A percentile compares a stretch with the other conserved stretches of the same genome.
phyloP scores from a whole-genome alignment of 2,113 vertebrate species.

The Sylvietta virens region DNA sequence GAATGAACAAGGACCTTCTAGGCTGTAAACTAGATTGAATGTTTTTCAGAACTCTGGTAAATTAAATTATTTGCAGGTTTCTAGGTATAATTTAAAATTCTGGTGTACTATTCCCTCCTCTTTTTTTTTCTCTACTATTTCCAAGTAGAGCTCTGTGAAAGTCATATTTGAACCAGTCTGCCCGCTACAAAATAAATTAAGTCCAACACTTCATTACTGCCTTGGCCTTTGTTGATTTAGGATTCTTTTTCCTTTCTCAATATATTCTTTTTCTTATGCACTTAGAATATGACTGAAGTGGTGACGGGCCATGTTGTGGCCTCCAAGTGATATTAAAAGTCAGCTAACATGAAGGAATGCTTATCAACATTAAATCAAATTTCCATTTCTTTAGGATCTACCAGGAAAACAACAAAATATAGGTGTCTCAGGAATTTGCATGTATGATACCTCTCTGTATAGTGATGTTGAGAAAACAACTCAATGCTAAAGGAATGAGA shows the following conservation, averaged over 20 bases:
- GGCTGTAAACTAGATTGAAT: background rate
- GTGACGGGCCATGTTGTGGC: rapidly evolving
- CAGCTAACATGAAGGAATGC: background rate
- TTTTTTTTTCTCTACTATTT: background rate
- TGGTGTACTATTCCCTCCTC: rapidly evolving
- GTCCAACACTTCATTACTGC: background rate
- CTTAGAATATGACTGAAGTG: background rate
- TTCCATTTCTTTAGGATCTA: background rate
- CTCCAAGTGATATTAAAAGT: background rate
- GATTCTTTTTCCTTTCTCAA: background rate
- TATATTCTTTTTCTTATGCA: background rate
- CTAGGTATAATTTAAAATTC: background rate
- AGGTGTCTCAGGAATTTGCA: background rate
- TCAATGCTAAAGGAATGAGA: background rate
- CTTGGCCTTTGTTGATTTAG: background rate
- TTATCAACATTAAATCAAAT: background rate
- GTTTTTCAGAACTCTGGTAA: background rate
- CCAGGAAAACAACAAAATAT: background rate
- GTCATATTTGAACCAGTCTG: background rate
- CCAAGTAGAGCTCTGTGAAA: background rate
- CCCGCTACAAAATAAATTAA: background rate
- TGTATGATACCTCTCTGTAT: background rate
- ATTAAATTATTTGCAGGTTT: background rate
- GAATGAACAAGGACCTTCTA: background rate
- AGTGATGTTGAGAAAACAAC: background rate